These are phyloP conservation scores for Automeris io DNA, from an alignment of 2,888 invertebrate species.

Conservation along the genomic window DNA sequence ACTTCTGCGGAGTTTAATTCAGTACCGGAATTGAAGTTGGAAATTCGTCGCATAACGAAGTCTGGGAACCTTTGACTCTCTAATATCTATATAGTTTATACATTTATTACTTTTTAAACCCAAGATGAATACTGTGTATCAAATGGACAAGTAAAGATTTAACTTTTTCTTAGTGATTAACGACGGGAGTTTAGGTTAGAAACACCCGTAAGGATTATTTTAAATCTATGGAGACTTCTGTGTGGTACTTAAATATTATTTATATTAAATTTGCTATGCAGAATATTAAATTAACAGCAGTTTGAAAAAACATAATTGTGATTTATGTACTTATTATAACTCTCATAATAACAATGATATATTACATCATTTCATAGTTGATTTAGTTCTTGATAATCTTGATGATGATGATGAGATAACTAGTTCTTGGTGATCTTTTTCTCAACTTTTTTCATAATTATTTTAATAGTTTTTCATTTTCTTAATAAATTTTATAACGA, in stretches of 20 bases:
- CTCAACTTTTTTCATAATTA: no score
- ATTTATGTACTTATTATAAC: no score
- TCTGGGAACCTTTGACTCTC: constrained; percentile 7
- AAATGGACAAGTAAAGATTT: constrained; percentile 3
- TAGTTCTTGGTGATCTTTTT: no score
- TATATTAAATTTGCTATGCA: no score
- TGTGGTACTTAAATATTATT: not conserved
- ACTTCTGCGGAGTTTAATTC: constrained; percentile 16
- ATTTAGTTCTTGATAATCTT: no score
- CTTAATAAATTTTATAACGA: no score
- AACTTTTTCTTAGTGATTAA: constrained; percentile 8
- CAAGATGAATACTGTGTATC: not conserved
- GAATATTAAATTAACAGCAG: no score
- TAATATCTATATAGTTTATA: not conserved
- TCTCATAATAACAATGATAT: no score
- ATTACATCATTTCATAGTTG: no score
- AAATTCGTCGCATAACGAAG: constrained; percentile 12
- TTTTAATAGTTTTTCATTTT: no score
- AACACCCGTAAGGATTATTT: constrained; percentile 7
- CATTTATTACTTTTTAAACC: not conserved
- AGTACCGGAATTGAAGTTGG: constrained; percentile 12
- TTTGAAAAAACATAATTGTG: no score
- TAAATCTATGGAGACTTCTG: constrained; percentile 6
- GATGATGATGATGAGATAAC: no score
- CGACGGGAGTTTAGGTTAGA: constrained; percentile 6